Conservation (phyloP, 2,888 invertebrate species). For the Lordiphosa andalusiaca region DNA sequence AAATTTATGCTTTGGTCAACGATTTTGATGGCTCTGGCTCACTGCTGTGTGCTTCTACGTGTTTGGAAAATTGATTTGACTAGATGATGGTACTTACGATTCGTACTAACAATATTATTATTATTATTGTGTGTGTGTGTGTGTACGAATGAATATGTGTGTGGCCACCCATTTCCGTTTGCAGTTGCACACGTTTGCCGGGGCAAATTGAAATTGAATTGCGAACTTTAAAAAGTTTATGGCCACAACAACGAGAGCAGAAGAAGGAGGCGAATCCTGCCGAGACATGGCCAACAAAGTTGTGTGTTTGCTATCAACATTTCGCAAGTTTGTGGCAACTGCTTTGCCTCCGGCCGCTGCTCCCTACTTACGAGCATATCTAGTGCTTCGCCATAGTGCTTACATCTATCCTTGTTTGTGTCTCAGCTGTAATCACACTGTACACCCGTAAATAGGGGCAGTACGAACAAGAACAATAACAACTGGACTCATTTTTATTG, state of each 20-base stretch:
- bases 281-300: conserved; percentile 7
- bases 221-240: conserved; percentile 71
- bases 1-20: conserved; percentile 67
- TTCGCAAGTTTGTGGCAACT: conserved; percentile 11
- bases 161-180: conserved; percentile 29
- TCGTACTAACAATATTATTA: conserved; percentile 52
- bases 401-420: conserved; percentile 31
- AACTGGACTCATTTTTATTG: conserved; percentile 55
- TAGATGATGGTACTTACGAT: conserved; percentile 16
- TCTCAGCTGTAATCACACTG: conserved; percentile 43
- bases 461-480: conserved; percentile 12
- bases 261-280: conserved; percentile 6
- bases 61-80: conserved; percentile 63
- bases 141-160: not conserved
- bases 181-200: conserved; percentile 33
- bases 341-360: conserved; percentile 7
- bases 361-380: conserved; percentile 2
- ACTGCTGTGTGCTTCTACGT: conserved; percentile 46
- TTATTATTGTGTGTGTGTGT: conserved; percentile 41
- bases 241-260: conserved; percentile 29
- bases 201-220: conserved; percentile 73
- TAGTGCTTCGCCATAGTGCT: conserved; percentile 2
- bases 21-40: conserved; percentile 41
- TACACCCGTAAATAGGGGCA: conserved; percentile 1
- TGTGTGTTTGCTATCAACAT: conserved; percentile 13